phyloP scores from a whole-genome alignment of 2,888 invertebrate genomes.

The Oligia strigilis region DNA sequence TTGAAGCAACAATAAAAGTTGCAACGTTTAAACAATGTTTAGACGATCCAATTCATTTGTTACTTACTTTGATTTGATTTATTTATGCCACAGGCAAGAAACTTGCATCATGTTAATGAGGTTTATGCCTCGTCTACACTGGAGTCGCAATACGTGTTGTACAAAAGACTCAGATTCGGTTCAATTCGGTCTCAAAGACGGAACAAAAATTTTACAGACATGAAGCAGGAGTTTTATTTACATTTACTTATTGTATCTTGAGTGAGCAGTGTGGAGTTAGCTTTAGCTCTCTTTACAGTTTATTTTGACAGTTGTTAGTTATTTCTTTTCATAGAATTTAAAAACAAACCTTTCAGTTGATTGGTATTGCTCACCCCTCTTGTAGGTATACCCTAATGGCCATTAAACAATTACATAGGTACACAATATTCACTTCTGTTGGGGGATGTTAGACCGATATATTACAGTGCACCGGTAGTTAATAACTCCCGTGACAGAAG shows the following conservation, averaged over 20 bases:
- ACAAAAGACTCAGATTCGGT: neutral
- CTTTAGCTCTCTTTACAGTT: neutral
- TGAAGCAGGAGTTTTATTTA: neutral
- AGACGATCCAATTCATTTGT: neutral
- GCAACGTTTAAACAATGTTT: neutral
- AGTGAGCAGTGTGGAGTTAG: neutral
- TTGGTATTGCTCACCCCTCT: conserved; percentile 22
- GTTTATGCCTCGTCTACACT: neutral
- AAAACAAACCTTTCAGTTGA: neutral
- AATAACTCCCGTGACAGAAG: conserved; percentile 55
- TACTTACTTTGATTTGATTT: neutral
- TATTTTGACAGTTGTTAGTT: neutral
- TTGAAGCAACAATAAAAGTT: neutral
- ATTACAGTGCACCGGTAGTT: conserved; percentile 50
- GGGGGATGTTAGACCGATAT: conserved; percentile 29
- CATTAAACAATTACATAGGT: conserved; percentile 20
- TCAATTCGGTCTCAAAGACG: neutral
- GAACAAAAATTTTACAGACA: neutral
- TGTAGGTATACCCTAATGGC: conserved; percentile 23
- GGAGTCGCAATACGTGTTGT: neutral
- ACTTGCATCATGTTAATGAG: neutral
- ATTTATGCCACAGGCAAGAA: neutral
- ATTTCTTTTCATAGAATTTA: no score
- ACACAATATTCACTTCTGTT: conserved; percentile 10
- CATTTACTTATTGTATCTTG: no score